Evolutionary conservation across 2,113 vertebrate genomes (phyloP).

Genomic region (Rutilus rutilus): DNA sequence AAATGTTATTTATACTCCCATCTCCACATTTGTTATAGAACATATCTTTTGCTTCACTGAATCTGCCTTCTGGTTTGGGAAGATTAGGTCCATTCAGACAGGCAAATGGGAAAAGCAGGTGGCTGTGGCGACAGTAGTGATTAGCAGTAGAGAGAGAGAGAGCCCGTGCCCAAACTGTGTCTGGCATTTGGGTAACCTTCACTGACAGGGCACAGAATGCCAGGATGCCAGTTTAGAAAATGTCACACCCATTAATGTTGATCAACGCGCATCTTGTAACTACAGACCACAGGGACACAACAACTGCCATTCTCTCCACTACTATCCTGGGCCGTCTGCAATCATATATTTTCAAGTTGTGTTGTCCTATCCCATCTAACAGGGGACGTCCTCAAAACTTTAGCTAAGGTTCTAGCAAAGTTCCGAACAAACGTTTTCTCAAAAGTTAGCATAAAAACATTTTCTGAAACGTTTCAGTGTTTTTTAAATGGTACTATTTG

Average conservation of each 20-base stretch:
- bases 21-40: neutral
- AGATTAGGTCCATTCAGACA: slow-evolving; percentile 37
- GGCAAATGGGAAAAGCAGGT: slow-evolving; percentile 51
- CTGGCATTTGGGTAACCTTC: slow-evolving; percentile 49
- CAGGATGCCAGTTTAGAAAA: slow-evolving; percentile 32
- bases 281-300: slow-evolving; percentile 12
- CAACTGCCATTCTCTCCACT: neutral
- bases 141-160: slow-evolving; percentile 34
- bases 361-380: neutral
- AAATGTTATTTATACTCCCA: neutral
- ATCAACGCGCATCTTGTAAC: slow-evolving; percentile 8
- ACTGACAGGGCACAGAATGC: neutral
- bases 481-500: too few relatives aligned
- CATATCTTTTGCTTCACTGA: neutral
- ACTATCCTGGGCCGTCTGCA: neutral
- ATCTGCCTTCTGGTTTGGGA: neutral
- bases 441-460: too few relatives aligned
- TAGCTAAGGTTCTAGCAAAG: too few relatives aligned
- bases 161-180: neutral
- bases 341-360: neutral
- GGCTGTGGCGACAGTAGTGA: slow-evolving; percentile 32
- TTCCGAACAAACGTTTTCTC: too few relatives aligned
- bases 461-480: too few relatives aligned
- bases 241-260: slow-evolving; percentile 46
- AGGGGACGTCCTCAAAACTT: too few relatives aligned